Evolutionary conservation across 2,888 invertebrate genomes (phyloP).

Genomic region (Hemicrepidius hirtus): DNA sequence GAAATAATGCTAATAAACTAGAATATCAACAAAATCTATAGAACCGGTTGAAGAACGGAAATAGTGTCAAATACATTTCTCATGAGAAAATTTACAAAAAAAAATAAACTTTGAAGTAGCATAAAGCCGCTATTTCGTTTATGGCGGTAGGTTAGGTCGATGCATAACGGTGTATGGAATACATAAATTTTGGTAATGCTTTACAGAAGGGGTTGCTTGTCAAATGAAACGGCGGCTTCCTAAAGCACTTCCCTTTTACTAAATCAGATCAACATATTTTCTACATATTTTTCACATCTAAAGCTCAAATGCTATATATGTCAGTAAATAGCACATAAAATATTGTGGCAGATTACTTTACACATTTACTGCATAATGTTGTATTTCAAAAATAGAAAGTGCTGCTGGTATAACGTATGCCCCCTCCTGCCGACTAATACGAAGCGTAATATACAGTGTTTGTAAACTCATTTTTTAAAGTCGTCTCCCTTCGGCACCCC

Average conservation of each 20-base stretch:
- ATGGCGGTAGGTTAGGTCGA: not conserved
- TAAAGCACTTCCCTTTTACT: conserved; percentile 42
- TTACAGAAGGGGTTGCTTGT: conserved; percentile 44
- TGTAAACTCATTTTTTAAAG: conserved; percentile 69
- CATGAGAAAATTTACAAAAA: conserved; percentile 4
- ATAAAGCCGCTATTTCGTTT: conserved; percentile 1
- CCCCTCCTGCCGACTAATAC: conserved; percentile 54
- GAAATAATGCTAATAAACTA: not conserved
- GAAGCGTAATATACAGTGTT: conserved; percentile 63
- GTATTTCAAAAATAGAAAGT: conserved; percentile 40
- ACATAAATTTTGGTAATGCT: conserved; percentile 33
- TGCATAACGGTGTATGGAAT: conserved; percentile 25
- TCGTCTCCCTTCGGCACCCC: conserved; percentile 68
- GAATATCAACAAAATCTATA: conserved; percentile 2
- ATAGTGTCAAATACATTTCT: not conserved
- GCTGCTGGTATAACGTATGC: conserved; percentile 51
- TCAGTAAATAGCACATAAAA: conserved; percentile 39
- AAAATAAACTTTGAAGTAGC: not conserved
- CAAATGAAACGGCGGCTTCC: conserved; percentile 30
- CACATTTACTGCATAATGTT: conserved; percentile 7
- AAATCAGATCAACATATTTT: conserved; percentile 38
- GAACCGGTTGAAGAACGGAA: not conserved
- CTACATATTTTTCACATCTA: conserved; percentile 48
- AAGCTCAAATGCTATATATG: conserved; percentile 28
- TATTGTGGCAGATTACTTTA: conserved; percentile 37